Base-by-base conservation (phyloP, 2,888 invertebrate genomes). In the Agrochola litura region DNA sequence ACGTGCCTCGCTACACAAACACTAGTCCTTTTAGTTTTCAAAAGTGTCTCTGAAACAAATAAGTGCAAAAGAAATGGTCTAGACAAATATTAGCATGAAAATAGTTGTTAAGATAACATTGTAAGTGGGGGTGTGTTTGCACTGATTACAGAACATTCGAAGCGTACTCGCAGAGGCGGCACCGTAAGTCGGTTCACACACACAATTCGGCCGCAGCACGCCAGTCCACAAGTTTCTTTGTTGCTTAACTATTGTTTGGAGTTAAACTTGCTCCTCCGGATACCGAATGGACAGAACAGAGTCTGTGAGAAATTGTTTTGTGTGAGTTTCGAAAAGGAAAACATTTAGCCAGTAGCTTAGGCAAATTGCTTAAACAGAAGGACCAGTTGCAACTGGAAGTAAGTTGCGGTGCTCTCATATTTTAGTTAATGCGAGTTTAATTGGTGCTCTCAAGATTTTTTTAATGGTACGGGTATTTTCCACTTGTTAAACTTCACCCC, bases 281-380 rank as follows among this genome's bases (percentile, higher is more conserved):
- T 93, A 90, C 92, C 92, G 92, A 95, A 95, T 95, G 94, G 94
- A 94, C 95, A 94, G 93, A 92, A 91, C 92, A 85, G 91, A 93
- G 92, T 94, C 92, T 90, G 92, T 91, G 93, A 94, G 94, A 94
- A 94, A 95, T 95, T 95, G 95, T 96, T 96, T 94, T 95, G 95
- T 95, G 93, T 94, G 92, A 96, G 95, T 96, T 95, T 90, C 90
- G 91, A 91, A 94, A 95, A 95, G 95, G 95, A 96, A 95, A 96
- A 96, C 94, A 95, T 95, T 96, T 95, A 93, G 93, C 92, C 87
- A 93, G 92, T 91, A 95, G 95, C 95, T 96, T 96, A 95, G 91
- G 93, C 93, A 95, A 95, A 95, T 95, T 94, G 94, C 92, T 94
- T 92, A 93, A 92, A 90, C 89, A 91, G 87, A 85, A 84, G 86